A percentile compares a stretch with the other conserved stretches of the same genome.
Conservation (phyloP, 2,888 invertebrate genomes). For the Drosophila vallismaia region DNA sequence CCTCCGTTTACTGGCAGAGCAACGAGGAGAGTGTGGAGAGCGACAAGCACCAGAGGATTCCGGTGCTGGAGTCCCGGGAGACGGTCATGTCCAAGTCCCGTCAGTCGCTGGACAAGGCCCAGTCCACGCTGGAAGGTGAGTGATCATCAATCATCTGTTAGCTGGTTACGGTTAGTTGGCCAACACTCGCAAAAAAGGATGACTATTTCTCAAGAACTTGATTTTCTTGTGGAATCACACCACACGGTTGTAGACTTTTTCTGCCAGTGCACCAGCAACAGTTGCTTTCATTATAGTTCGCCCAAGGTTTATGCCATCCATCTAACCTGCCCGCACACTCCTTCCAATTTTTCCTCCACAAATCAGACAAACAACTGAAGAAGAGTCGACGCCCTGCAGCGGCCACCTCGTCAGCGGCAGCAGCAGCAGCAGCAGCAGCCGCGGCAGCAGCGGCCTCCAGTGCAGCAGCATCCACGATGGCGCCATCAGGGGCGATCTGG, state of each 20-base stretch:
- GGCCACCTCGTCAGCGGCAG: conserved; percentile 65
- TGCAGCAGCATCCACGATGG: conserved; percentile 47
- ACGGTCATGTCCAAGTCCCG: conserved; percentile 88
- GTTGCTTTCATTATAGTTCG: conserved; percentile 45
- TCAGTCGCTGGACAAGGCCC: conserved; percentile 76
- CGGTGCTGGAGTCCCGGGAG: conserved; percentile 91
- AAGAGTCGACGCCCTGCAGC: conserved; percentile 74
- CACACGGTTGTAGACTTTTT: not conserved
- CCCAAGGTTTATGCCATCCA: conserved; percentile 7
- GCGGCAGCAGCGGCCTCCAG: conserved; percentile 52
- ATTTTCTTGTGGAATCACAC: too few relatives aligned
- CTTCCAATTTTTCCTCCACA: not conserved
- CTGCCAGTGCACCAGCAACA: conserved; percentile 51
- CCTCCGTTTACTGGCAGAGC: conserved; percentile 93
- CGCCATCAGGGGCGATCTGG: conserved; percentile 23
- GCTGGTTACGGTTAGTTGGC: conserved; percentile 15
- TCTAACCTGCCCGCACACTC: not conserved
- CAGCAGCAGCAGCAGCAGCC: conserved; percentile 61
- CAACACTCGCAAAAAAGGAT: conserved; percentile 11
- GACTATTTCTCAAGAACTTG: not conserved
- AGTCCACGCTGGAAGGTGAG: conserved; percentile 77
- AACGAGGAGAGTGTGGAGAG: conserved; percentile 95
- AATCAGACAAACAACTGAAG: conserved; percentile 75
- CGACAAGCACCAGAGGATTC: conserved; percentile 89
- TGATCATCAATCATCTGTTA: conserved; percentile 66